Base-by-base conservation (phyloP, 2,888 invertebrate genomes). In the Galeruca laticollis region DNA sequence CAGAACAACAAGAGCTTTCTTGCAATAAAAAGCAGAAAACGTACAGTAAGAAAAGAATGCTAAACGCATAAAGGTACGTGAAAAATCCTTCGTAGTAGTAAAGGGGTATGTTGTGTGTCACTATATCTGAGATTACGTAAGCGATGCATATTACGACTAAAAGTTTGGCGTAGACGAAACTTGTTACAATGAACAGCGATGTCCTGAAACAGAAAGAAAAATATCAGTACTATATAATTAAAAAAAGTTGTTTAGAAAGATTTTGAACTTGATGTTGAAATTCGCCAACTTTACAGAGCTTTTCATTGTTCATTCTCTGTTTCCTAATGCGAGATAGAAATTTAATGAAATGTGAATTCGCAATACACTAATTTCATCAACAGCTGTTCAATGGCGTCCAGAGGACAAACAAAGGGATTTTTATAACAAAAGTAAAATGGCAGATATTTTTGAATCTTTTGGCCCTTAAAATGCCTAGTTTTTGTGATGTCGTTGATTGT, bases 81-180 rank as follows among this genome's bases (percentile, higher is more conserved):
- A 96, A 97, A 89, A 96, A 96, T 78, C 95, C 96, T 90, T 97
- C 96, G 87, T 96, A 97, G 88, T 96, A 97, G 86, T 94, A 93
- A 75, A 95, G 91, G 76, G 96, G 96, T 79, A 97, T 90, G 86
- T 94, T 94, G 88, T 95, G 94, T 77, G 96, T 96, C 83, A 96
- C 94, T 82, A 96, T 95, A 88, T 98, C 96, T 82, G 97, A 95
- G 86, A 97, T 93, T 81, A 97, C 96, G 86, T 97, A 95, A 75
- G 96, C 96, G 84, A 97, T 90, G 88, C 97, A 98, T 71, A 97
- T 92, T 79, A 97, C 96, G 79, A 97, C 93, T 86, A 97, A 88
- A 74, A 97, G 92, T 87, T 97, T 96, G 82, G 96, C 97, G 88
- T 98, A 98, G 83, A 97, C 94, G 88, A 96, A 95, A 87, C 97